Conservation (phyloP, 1,140 invertebrate species). For the Pseudomyrmex dendroicus region DNA sequence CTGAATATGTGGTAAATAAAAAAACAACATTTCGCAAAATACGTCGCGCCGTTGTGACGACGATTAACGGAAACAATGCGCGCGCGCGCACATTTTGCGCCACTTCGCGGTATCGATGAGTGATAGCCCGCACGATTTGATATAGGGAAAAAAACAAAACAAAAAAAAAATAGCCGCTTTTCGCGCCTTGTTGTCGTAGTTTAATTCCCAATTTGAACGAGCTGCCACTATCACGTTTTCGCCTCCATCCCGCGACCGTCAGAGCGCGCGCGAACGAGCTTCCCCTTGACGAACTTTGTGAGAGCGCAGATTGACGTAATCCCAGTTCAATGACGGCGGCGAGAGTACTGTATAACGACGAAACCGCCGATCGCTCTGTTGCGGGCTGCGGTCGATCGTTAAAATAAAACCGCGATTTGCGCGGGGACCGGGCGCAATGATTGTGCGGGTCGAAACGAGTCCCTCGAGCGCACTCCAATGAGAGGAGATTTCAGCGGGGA, state of each 20-base stretch:
- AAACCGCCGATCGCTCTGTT: slow-evolving; percentile 74
- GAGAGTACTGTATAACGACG: slow-evolving; percentile 65
- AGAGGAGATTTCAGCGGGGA: slow-evolving; percentile 6
- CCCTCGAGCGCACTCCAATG: slow-evolving; percentile 55
- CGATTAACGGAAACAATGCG: background rate
- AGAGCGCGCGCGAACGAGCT: slow-evolving; percentile 33
- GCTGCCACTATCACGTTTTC: slow-evolving; percentile 71
- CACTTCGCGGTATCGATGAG: background rate
- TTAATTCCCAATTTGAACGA: slow-evolving; percentile 75
- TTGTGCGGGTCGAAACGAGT: slow-evolving; percentile 58
- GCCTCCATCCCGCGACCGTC: slow-evolving; percentile 48
- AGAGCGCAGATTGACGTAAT: slow-evolving; percentile 73
- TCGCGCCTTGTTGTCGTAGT: slow-evolving; percentile 70
- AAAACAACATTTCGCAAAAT: background rate
- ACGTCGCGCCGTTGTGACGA: too few species aligned
- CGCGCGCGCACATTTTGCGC: background rate
- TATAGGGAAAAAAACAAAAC: slow-evolving; percentile 45
- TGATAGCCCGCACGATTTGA: slow-evolving; percentile 39
- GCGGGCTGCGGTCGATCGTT: slow-evolving; percentile 72
- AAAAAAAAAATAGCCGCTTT: slow-evolving; percentile 22
- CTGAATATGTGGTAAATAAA: too few species aligned
- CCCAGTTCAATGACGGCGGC: slow-evolving; percentile 73
- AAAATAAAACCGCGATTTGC: slow-evolving; percentile 73
- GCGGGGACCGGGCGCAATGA: slow-evolving; percentile 57
- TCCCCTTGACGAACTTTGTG: slow-evolving; percentile 71